phyloP scores from a whole-genome alignment of 2,888 invertebrate genomes.

The Drosophila kanekoi region DNA sequence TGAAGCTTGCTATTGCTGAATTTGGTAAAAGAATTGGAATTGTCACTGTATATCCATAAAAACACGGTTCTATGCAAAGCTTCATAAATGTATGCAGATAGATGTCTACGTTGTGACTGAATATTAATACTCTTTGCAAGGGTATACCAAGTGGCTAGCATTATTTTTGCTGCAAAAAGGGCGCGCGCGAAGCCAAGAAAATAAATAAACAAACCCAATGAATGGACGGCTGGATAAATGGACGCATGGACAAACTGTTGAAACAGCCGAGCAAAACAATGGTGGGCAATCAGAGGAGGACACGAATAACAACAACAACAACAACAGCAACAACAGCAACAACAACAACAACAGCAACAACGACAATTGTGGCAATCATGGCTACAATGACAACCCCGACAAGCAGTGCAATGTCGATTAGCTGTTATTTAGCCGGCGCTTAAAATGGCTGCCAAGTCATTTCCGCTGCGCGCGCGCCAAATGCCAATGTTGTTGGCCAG shows the following conservation, averaged over 20 bases:
- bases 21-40: too few relatives aligned
- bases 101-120: too few relatives aligned
- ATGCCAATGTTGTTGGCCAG: constrained; percentile 19
- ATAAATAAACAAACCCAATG: constrained; percentile 60
- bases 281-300: constrained; percentile 56
- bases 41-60: too few relatives aligned
- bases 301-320: constrained; percentile 21
- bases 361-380: constrained; percentile 41
- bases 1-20: too few relatives aligned
- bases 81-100: too few relatives aligned
- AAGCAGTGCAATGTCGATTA: constrained; percentile 74
- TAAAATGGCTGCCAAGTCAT: constrained; percentile 74
- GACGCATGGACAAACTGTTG: constrained; percentile 44
- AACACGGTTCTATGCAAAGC: too few relatives aligned
- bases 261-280: constrained; percentile 49
- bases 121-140: background rate
- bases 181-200: constrained; percentile 50
- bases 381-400: constrained; percentile 53
- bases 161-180: constrained; percentile 29
- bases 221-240: constrained; percentile 27
- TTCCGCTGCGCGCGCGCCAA: constrained; percentile 52
- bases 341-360: constrained; percentile 25
- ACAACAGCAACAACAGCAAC: background rate
- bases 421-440: constrained; percentile 77
- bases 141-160: constrained; percentile 26